These are phyloP conservation scores for Akabosia matsudoensis DNA, from an alignment of 1,140 invertebrate genomes.

Conservation along the genomic window DNA sequence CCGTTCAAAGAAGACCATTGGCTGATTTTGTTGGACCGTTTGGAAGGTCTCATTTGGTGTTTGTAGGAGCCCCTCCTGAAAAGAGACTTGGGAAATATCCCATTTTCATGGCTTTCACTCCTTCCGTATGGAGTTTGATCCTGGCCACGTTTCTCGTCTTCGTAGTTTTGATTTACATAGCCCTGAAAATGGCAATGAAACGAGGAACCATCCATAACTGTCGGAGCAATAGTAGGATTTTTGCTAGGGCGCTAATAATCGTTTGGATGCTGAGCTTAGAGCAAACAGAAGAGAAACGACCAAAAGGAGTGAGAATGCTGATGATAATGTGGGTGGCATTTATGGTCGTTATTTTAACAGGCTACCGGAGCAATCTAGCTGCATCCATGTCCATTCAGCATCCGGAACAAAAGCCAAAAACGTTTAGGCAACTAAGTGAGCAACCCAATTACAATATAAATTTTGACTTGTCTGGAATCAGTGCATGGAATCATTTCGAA, in stretches of 20 bases:
- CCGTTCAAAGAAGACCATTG: background rate
- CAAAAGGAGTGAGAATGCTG: background rate
- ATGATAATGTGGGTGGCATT: slow-evolving; percentile 23
- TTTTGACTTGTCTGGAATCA: slow-evolving; percentile 29
- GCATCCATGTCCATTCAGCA: slow-evolving; percentile 30
- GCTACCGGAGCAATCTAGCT: slow-evolving; percentile 33
- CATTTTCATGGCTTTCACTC: background rate
- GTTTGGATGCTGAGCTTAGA: slow-evolving; percentile 15
- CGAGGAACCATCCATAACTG: background rate
- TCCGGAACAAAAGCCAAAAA: slow-evolving; percentile 13
- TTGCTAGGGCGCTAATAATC: background rate
- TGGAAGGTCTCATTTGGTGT: slow-evolving; percentile 25
- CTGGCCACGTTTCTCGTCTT: background rate
- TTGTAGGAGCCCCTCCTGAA: slow-evolving; percentile 12
- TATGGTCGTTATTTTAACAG: slow-evolving; percentile 30
- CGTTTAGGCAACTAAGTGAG: slow-evolving; percentile 18
- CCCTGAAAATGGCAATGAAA: background rate
- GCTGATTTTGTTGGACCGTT: slow-evolving; percentile 33
- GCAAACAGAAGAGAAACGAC: background rate
- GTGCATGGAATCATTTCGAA: slow-evolving; percentile 29
- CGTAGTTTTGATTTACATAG: background rate
- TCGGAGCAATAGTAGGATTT: background rate
- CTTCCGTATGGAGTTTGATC: slow-evolving; percentile 18
- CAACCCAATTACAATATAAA: slow-evolving; percentile 21
- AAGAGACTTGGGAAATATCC: slow-evolving; percentile 11